phyloP scores from a whole-genome alignment of 2,113 vertebrate species.

The Candoia aspera region DNA sequence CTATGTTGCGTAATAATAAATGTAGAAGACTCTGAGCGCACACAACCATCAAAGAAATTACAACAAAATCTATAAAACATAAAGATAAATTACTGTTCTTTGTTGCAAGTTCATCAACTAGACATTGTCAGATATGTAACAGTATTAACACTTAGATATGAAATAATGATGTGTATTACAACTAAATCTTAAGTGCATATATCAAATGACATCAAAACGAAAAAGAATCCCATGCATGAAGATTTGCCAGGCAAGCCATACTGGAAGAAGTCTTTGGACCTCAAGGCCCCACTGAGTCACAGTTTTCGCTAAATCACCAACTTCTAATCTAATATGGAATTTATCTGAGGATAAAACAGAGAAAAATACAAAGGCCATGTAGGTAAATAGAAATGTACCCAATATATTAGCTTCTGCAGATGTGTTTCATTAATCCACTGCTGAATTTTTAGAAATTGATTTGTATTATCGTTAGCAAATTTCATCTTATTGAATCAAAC shows the following conservation, averaged over 20 bases:
- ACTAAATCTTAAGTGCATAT: background rate
- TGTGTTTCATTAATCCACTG: background rate
- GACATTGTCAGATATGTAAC: too few species aligned
- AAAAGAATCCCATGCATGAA: background rate
- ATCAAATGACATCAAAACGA: background rate
- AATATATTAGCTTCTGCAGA: background rate
- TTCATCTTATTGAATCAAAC: background rate
- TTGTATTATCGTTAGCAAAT: background rate
- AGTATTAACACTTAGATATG: too few species aligned
- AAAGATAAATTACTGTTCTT: too few species aligned
- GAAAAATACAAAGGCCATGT: background rate
- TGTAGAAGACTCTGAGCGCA: too few species aligned
- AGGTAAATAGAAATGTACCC: background rate
- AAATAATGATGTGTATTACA: too few species aligned
- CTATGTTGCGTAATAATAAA: background rate
- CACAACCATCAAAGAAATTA: too few species aligned
- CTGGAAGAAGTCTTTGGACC: background rate
- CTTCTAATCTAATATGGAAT: background rate
- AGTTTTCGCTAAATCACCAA: background rate
- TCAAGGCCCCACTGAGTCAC: background rate
- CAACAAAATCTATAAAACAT: too few species aligned
- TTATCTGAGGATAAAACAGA: background rate
- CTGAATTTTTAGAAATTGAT: background rate
- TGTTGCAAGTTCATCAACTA: too few species aligned
- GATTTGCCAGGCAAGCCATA: too few species aligned